Evolutionary conservation across 2,797 vertebrate species (phyloP).

Genomic region (Cottoperca gobio): DNA sequence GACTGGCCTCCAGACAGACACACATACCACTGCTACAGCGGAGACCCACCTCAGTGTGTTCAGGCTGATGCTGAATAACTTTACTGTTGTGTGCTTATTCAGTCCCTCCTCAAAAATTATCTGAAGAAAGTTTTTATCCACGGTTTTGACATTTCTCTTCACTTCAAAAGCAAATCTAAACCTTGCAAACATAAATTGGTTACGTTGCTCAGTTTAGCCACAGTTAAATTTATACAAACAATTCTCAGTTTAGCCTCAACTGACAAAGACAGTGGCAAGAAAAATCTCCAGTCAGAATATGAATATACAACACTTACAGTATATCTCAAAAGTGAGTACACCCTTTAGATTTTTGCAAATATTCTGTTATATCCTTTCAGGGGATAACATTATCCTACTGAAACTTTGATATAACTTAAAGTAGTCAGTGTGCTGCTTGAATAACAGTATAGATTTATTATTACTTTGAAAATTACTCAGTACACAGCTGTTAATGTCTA

Average conservation of each 20-base stretch:
- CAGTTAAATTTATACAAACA: conserved; percentile 47
- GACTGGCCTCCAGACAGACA: conserved; percentile 59
- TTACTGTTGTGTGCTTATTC: conserved; percentile 4
- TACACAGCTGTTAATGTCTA: too few relatives aligned
- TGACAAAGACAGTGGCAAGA: background rate
- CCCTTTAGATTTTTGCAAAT: too few relatives aligned
- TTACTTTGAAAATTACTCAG: too few relatives aligned
- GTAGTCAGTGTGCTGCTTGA: too few relatives aligned
- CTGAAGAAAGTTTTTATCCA: conserved; percentile 11
- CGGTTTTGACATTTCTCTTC: conserved; percentile 1
- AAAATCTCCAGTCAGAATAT: conserved; percentile 7
- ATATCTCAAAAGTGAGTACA: too few relatives aligned
- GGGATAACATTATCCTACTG: too few relatives aligned
- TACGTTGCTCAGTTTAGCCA: conserved; percentile 23
- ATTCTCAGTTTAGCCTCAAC: background rate
- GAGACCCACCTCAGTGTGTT: conserved; percentile 42
- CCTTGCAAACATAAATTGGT: conserved; percentile 28
- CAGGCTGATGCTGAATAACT: conserved; percentile 23
- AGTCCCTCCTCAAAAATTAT: background rate
- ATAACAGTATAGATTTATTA: too few relatives aligned
- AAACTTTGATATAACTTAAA: too few relatives aligned
- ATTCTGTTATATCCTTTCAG: too few relatives aligned
- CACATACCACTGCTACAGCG: conserved; percentile 44
- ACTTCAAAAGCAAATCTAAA: conserved; percentile 32
- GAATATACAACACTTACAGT: conserved; percentile 1